Evolutionary conservation across 1,140 invertebrate genomes (phyloP), one percentile per base, ranked within the genome.

Genomic region (Eueides isabella): DNA sequence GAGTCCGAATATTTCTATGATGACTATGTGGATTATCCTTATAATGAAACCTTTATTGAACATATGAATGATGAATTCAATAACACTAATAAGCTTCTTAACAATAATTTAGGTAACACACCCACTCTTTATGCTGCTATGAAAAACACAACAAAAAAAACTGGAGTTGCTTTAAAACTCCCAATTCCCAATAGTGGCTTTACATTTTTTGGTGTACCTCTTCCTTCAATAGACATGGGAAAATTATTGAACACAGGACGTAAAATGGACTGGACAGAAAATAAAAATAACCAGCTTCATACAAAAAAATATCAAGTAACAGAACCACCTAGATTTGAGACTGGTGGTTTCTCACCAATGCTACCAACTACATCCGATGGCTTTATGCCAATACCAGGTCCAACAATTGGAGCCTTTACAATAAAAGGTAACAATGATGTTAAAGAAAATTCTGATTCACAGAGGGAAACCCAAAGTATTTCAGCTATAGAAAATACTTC

Each of bases 181-280:
- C 85, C 93, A 75, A 79, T 83, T 29, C 84, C 93, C 11, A 83
- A 70, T 35, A 93, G 94, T 72, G 88, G 96, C 0, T 97, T 97
- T 80, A 97, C 97, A 16, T 97, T 98, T 80, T 98, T 98, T 81
- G 97, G 97, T 0, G 95, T 97, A 77, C 97, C 97, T 0, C 79
- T 98, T 67, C 96, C 97, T 4, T 94, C 94, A 67, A 84, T 97
- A n/a, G 96, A 95, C 71, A 94, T 97, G 79, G 94, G 93, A 30
- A 96, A 95, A 84, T 87, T 96, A 11, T 95, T 95, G 90, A 95
- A 94, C 67, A 86, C 91, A 78, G 89, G 92, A 30, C 85, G 88
- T 66, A 92, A 91, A 90, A 86, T 92, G 70, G 91, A 92, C 71
- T 93, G 89, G 90, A 73, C 81, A 70, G 85, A 81, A 82, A 93